Percentiles rank a stretch among this genome's conserved stretches.
Evolutionary conservation across 2,888 invertebrate species (phyloP).

Genomic region (Argyresthia goedartella): DNA sequence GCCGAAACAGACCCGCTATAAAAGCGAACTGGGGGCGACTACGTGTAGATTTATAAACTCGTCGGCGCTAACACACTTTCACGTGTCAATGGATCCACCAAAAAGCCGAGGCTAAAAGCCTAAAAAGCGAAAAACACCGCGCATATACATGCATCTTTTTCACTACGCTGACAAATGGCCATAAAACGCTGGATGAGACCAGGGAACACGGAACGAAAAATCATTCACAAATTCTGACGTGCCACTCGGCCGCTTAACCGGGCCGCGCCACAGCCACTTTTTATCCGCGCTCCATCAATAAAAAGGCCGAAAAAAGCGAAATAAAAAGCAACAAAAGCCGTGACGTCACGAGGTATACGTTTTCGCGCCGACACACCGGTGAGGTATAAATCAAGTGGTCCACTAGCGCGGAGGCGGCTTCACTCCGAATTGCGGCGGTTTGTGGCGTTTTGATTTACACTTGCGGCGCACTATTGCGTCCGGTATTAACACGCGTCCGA

Average conservation of each 20-base stretch:
- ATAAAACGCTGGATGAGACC: conserved; percentile 55
- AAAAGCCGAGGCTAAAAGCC: conserved; percentile 46
- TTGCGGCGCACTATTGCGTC: conserved; percentile 29
- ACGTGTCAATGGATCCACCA: conserved; percentile 63
- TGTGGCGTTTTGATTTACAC: conserved; percentile 57
- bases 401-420: conserved; percentile 57
- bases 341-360: conserved; percentile 63
- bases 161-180: conserved; percentile 65
- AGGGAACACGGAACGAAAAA: conserved; percentile 47
- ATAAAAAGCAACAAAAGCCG: conserved; percentile 36
- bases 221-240: conserved; percentile 66
- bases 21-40: conserved; percentile 6
- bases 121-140: conserved; percentile 51
- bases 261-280: conserved; percentile 38
- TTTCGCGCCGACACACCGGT: conserved; percentile 53
- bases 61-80: conserved; percentile 65
- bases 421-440: conserved; percentile 44
- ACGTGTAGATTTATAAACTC: conserved; percentile 57
- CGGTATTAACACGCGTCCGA: conserved; percentile 33
- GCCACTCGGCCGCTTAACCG: conserved; percentile 32
- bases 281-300: conserved; percentile 65
- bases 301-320: conserved; percentile 47
- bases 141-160: conserved; percentile 62
- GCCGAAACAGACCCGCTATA: conserved; percentile 21
- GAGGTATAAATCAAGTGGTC: conserved; percentile 55